Base-by-base conservation (phyloP, 1,140 invertebrate genomes). In the Sminthurides bifidus region DNA sequence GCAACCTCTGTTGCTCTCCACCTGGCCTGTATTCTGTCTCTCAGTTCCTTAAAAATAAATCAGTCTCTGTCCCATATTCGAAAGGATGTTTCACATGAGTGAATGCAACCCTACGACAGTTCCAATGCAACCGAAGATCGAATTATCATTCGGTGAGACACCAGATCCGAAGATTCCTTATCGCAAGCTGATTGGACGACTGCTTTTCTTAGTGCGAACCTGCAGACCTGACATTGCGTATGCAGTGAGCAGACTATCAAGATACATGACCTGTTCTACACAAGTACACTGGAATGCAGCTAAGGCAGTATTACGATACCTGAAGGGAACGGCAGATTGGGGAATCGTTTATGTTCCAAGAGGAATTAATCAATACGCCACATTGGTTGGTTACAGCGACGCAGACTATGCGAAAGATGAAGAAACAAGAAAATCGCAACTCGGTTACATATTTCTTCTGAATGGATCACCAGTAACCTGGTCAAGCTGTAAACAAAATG, bases 401-500 rank as follows among this genome's bases (percentile, higher is more conserved):
- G 14, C 54, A 23, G 60, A 56, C 45, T 69, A 35, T 48, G 38
- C 35, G 63, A 61, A 53, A 30, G 38, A 51, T 64, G 60, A 63
- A 50, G 21, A 21, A n/a, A 37, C 60, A 2, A 19, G 35, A n/a
- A 51, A 24, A 15, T 54, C 59, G 0, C 49, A 60, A 1, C 70
- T 66, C 15, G 70, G 73, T 2, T 70, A 66, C 56, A 46, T 70
- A 0, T 69, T 69, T 54, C 21, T 61, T 2, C 40, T 69, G 8
- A 56, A 29, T 40, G 57, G 71, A 46, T n/a, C 69, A 23, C 68
- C 73, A 46, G 71, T 76, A 50, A 71, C 70, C n/a, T 78, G 73
- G 61, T 71, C 73, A 66, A 72, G 73, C 59, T 72, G 68, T 29
- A 74, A 71, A 61, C 76, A 77, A 52, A 68, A 65, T 33, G 71